These are phyloP conservation scores for Theretra japonica DNA, from an alignment of 2,888 invertebrate species.

Conservation along the genomic window DNA sequence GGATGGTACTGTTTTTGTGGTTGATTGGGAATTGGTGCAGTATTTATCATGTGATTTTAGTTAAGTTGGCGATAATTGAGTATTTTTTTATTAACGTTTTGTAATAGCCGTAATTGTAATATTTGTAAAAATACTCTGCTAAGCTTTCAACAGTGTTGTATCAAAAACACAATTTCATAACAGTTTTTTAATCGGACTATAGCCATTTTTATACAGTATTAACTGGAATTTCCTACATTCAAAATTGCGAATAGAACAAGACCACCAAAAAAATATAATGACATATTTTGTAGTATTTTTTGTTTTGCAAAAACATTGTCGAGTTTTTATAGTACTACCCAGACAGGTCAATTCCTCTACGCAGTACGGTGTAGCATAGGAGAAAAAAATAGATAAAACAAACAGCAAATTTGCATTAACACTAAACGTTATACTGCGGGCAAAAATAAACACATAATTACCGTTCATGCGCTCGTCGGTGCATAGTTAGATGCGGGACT, in stretches of 20 bases:
- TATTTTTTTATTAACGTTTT: too few species aligned
- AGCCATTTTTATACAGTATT: too few species aligned
- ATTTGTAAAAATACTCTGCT: too few species aligned
- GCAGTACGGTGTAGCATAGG: background rate
- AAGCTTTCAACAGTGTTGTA: too few species aligned
- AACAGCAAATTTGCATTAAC: constrained; percentile 26
- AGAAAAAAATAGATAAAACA: constrained; percentile 17
- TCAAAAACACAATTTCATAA: too few species aligned
- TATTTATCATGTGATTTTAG: too few species aligned
- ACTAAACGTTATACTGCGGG: constrained; percentile 14
- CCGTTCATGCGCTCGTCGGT: background rate
- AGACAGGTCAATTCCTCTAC: background rate
- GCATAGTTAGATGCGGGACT: too few species aligned
- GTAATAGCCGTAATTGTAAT: too few species aligned
- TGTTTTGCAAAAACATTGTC: background rate
- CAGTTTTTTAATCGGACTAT: too few species aligned
- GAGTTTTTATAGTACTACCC: background rate
- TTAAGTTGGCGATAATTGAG: too few species aligned
- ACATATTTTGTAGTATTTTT: background rate
- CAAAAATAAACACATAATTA: background rate
- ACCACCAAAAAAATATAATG: too few species aligned
- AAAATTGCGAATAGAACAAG: too few species aligned
- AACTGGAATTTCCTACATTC: background rate
- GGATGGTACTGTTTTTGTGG: background rate
- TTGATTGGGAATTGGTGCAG: background rate